Conservation (phyloP, 2,113 vertebrate species). For the Nicator chloris region DNA sequence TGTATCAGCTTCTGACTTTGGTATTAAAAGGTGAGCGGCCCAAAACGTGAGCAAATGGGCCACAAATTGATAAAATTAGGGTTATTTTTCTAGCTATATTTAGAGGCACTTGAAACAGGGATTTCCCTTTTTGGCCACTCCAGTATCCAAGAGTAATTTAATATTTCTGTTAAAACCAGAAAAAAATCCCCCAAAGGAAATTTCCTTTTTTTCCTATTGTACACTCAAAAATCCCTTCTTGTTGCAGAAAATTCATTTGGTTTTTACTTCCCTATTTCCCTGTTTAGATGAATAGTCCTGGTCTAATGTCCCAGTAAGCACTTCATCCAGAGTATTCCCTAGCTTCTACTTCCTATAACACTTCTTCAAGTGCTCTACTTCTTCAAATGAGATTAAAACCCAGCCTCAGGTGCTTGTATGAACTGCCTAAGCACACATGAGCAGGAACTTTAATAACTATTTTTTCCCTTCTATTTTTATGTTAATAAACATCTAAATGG, state of each 20-base stretch:
- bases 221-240: conserved; percentile 17
- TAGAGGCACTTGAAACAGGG: not conserved
- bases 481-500: not conserved
- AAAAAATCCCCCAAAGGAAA: conserved; percentile 4
- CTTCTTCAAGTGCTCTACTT: not conserved
- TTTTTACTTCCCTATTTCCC: conserved; percentile 16
- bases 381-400: not conserved
- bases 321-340: not conserved
- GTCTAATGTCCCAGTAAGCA: not conserved
- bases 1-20: not conserved
- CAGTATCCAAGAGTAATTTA: not conserved
- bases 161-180: conserved; percentile 1
- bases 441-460: not conserved
- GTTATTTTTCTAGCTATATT: not conserved
- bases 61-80: not conserved
- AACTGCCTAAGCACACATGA: not conserved
- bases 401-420: not conserved
- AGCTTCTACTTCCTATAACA: not conserved
- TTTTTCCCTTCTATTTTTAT: not conserved
- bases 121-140: conserved; percentile 19
- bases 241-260: not conserved
- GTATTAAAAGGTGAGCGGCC: not conserved
- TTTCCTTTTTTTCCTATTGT: not conserved
- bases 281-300: not conserved
- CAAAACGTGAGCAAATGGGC: not conserved